These are phyloP conservation scores for Hydra vulgaris DNA, from an alignment of 30 jellyfish, hydroid and myxozoan genomes.

Conservation along the genomic window DNA sequence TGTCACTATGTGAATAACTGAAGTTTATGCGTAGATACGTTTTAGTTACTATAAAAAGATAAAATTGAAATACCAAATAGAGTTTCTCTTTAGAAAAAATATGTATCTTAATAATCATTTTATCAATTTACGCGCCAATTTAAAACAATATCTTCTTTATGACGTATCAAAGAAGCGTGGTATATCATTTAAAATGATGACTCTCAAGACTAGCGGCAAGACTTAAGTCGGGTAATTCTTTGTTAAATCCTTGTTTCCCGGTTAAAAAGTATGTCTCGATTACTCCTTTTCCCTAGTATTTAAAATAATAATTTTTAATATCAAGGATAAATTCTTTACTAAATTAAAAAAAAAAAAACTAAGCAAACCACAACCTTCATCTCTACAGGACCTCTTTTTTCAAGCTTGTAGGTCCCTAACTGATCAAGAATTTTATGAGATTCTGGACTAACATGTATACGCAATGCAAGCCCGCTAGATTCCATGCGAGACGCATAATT, in stretches of 20 bases:
- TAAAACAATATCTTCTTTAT: too few species aligned
- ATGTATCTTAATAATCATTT: too few species aligned
- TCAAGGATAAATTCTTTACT: neutral
- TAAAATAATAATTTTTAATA: neutral
- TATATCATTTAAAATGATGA: constrained; percentile 55
- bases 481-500: constrained; percentile 94
- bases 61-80: too few species aligned
- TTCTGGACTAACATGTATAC: constrained; percentile 90
- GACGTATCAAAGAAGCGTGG: too few species aligned
- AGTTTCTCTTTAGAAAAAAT: too few species aligned
- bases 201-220: constrained; percentile 65
- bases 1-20: too few species aligned
- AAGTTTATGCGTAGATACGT: too few species aligned
- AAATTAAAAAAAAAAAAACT: too few species aligned
- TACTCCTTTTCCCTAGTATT: constrained; percentile 38
- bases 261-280: constrained; percentile 30
- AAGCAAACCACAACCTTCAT: constrained; percentile 72
- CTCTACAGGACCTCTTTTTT: constrained; percentile 72
- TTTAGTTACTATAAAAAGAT: too few species aligned
- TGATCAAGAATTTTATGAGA: constrained; percentile 65
- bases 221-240: constrained; percentile 35
- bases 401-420: constrained; percentile 56
- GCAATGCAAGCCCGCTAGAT: constrained; percentile 88
- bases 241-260: constrained; percentile 43
- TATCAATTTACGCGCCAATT: too few species aligned